Conservation (phyloP, 2,888 invertebrate species). For the Aelia acuminata region DNA sequence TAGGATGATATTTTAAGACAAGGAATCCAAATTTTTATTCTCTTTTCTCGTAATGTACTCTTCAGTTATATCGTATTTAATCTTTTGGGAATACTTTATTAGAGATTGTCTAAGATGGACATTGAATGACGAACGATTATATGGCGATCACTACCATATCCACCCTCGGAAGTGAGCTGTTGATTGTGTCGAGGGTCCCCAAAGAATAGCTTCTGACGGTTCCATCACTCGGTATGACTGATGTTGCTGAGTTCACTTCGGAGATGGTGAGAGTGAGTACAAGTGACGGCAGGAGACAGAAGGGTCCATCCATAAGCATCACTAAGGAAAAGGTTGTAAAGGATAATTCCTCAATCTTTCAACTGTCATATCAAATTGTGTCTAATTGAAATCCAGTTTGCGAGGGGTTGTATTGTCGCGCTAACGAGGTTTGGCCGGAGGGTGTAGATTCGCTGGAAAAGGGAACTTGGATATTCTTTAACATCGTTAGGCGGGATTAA, state of each 20-base stretch:
- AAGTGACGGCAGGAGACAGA: neutral
- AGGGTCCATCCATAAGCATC: slow-evolving; percentile 13
- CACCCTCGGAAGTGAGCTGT: neutral
- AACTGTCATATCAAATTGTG: slow-evolving; percentile 56
- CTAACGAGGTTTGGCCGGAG: slow-evolving; percentile 39
- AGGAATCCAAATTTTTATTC: too few species aligned
- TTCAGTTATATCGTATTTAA: too few species aligned
- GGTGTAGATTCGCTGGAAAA: slow-evolving; percentile 7
- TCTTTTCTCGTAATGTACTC: too few species aligned
- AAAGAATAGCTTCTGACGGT: neutral
- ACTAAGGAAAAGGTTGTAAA: slow-evolving; percentile 15
- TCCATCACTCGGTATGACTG: neutral
- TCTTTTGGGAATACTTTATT: too few species aligned
- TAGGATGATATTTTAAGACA: too few species aligned
- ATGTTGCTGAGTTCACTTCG: neutral
- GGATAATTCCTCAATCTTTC: slow-evolving; percentile 53
- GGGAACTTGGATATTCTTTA: slow-evolving; percentile 47
- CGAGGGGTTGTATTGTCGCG: slow-evolving; percentile 24
- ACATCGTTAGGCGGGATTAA: slow-evolving; percentile 54
- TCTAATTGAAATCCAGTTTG: slow-evolving; percentile 56
- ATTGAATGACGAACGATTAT: neutral
- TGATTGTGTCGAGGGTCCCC: neutral
- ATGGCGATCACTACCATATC: neutral
- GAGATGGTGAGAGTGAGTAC: neutral
- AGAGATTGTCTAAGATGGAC: too few species aligned